Conservation (phyloP, 2,888 invertebrate genomes). For the Horisme vitalbata region DNA sequence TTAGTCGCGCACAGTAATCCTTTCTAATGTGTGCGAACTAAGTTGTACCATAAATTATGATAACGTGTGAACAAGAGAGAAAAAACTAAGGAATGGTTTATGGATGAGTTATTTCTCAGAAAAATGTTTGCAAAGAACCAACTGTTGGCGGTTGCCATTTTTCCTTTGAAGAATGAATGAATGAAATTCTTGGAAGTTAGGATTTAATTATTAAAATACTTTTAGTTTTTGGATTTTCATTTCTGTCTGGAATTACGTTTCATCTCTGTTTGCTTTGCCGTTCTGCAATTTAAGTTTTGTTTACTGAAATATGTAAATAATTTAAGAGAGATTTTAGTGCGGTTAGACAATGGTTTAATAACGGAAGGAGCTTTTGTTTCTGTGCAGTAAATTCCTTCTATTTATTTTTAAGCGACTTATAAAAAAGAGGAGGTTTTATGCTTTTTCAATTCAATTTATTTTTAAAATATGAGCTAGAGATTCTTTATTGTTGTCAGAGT, state of each 20-base stretch:
- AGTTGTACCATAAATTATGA: slow-evolving; percentile 51
- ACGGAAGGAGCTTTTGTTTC: background rate
- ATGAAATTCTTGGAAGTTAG: slow-evolving; percentile 15
- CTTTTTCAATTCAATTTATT: no score
- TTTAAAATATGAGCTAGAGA: no score
- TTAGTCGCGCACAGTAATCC: background rate
- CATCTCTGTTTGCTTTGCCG: slow-evolving; percentile 16
- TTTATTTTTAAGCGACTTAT: no score
- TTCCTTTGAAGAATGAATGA: slow-evolving; percentile 19
- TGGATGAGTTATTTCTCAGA: slow-evolving; percentile 38
- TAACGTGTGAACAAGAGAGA: slow-evolving; percentile 38
- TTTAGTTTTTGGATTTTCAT: slow-evolving; percentile 18
- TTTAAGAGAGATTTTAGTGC: background rate
- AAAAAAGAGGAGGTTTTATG: no score
- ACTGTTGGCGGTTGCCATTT: slow-evolving; percentile 23
- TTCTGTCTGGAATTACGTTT: slow-evolving; percentile 14
- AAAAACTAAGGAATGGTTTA: slow-evolving; percentile 41
- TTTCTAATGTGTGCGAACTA: slow-evolving; percentile 20
- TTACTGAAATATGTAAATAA: slow-evolving; percentile 6
- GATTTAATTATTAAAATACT: slow-evolving; percentile 29
- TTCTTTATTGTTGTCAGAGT: no score
- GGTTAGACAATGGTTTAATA: background rate
- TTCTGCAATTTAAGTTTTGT: slow-evolving; percentile 14
- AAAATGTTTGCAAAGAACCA: slow-evolving; percentile 30
- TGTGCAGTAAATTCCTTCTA: no score